Evolutionary conservation across 2,797 vertebrate species (phyloP).

Genomic region (Petrocephalus sullivani): DNA sequence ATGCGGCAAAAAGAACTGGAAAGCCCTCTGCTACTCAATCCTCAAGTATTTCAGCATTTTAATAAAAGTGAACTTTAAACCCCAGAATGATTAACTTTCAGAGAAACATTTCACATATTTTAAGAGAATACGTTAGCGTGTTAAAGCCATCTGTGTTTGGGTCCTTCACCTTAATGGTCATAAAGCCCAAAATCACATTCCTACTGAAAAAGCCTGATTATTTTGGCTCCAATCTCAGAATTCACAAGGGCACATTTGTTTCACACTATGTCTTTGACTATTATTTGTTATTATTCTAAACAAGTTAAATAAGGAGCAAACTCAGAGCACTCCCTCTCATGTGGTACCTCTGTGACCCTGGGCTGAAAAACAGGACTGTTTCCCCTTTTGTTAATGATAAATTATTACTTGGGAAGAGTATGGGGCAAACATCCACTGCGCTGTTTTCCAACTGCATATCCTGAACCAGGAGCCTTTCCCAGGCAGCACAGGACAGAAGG

Average conservation of each 20-base stretch:
- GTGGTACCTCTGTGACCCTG: not conserved
- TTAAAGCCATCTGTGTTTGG: not conserved
- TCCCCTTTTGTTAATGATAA: not conserved
- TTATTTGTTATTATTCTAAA: slow-evolving; percentile 8
- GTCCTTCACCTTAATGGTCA: not conserved
- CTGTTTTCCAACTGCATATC: not conserved
- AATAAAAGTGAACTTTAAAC: not conserved
- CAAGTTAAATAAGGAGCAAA: not conserved
- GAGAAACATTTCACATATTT: not conserved
- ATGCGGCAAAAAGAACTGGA: not conserved
- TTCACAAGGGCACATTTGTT: slow-evolving; percentile 1
- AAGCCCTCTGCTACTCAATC: not conserved
- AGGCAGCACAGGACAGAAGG: not conserved
- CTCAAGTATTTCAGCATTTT: not conserved
- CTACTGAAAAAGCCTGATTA: not conserved
- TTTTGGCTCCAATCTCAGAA: not conserved
- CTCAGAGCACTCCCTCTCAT: not conserved
- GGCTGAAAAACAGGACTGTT: not conserved
- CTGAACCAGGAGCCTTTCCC: not conserved
- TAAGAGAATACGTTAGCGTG: not conserved
- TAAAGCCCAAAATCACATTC: not conserved
- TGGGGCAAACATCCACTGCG: not conserved
- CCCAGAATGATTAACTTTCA: not conserved
- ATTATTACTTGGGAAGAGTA: not conserved
- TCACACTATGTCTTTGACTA: slow-evolving; percentile 4